phyloP scores from a whole-genome alignment of 2,797 vertebrate genomes.

The Ciconia nigra region DNA sequence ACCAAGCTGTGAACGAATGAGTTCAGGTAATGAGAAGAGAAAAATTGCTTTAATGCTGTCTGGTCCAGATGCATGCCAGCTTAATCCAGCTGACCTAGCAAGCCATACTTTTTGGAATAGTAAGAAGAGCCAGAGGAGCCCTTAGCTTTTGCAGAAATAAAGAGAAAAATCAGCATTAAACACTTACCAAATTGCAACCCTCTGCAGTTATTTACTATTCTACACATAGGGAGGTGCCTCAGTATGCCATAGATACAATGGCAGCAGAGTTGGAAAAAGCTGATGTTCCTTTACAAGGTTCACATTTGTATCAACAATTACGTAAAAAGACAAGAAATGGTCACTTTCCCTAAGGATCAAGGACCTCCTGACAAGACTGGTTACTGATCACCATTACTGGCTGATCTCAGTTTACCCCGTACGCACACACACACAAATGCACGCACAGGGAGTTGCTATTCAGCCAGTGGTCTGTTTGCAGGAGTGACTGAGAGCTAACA shows the following conservation, averaged over 20 bases:
- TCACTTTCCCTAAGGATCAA: rapidly evolving
- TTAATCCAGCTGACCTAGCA: constrained; percentile 44
- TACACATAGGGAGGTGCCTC: neutral
- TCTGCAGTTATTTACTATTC: neutral
- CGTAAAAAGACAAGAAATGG: neutral
- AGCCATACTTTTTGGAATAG: neutral
- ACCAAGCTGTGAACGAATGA: constrained; percentile 30
- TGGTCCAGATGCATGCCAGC: neutral
- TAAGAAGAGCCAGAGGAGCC: neutral
- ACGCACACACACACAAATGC: neutral
- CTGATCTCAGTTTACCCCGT: rapidly evolving
- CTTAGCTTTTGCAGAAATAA: neutral
- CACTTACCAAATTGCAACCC: neutral
- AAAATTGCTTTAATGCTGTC: constrained; percentile 16
- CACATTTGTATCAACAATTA: neutral
- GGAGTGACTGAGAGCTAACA: neutral
- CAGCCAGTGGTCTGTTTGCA: neutral
- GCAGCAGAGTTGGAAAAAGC: neutral
- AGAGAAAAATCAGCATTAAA: neutral
- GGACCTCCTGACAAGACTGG: neutral
- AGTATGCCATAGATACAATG: neutral
- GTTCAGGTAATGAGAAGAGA: constrained; percentile 33
- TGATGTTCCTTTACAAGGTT: neutral
- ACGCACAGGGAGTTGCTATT: neutral
- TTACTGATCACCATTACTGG: neutral